Conservation (phyloP, 2,888 invertebrate species). For the Parnassius smintheus region DNA sequence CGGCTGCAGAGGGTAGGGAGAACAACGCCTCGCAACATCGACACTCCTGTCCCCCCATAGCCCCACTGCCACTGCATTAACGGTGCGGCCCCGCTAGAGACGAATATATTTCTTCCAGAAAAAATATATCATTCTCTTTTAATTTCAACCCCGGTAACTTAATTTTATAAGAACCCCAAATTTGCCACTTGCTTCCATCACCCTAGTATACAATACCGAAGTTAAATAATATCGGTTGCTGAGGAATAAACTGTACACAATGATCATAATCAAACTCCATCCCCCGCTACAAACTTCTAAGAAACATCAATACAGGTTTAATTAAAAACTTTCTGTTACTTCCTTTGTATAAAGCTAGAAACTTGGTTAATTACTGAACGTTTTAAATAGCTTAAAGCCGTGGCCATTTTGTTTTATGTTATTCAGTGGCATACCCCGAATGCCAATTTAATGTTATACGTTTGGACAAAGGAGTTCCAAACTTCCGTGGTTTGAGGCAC, state of each 20-base stretch:
- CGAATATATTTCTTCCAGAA: no score
- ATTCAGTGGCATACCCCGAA: constrained; percentile 32
- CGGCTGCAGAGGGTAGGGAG: no score
- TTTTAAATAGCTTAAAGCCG: constrained; percentile 33
- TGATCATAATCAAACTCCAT: constrained; percentile 38
- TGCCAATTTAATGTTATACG: constrained; percentile 21
- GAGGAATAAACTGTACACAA: constrained; percentile 23
- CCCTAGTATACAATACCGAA: constrained; percentile 17
- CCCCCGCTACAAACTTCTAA: constrained; percentile 27
- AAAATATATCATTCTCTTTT: no score
- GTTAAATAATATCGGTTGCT: constrained; percentile 19
- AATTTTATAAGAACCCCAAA: not conserved
- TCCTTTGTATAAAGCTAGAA: constrained; percentile 36
- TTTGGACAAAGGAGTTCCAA: constrained; percentile 15
- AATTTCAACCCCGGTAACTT: not conserved
- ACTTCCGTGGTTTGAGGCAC: constrained; percentile 12
- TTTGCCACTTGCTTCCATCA: not conserved
- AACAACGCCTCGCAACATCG: no score
- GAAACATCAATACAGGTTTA: constrained; percentile 40
- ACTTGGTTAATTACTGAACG: constrained; percentile 38
- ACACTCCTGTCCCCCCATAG: no score
- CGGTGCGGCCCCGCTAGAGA: no score
- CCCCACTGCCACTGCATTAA: no score
- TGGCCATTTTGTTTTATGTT: constrained; percentile 35
- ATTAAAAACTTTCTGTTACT: constrained; percentile 40